Percentiles rank a stretch among this genome's conserved stretches.
These are phyloP conservation scores for Oncorhynchus tshawytscha DNA, from an alignment of 2,113 vertebrate genomes.

Conservation along the genomic window DNA sequence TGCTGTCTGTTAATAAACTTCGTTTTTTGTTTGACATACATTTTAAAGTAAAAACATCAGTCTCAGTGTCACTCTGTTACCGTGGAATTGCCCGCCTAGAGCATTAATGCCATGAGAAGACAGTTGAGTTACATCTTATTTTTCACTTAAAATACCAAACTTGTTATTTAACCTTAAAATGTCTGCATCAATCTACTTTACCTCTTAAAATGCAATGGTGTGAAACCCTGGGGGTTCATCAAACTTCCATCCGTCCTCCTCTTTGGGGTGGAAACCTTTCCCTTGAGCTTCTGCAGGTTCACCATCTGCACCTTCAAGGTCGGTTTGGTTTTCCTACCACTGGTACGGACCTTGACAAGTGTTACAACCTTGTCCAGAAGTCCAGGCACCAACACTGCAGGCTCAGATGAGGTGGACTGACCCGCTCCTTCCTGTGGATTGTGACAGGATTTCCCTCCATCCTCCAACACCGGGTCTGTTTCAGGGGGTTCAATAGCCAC, in stretches of 20 bases:
- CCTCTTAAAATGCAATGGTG: slow-evolving; percentile 35
- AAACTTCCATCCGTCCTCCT: slow-evolving; percentile 5
- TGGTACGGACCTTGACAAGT: slow-evolving; percentile 48
- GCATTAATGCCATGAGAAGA: too few relatives aligned
- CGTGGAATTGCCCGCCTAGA: too few relatives aligned
- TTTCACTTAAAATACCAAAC: not conserved
- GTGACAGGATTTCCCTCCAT: not conserved
- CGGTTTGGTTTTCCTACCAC: slow-evolving; percentile 57
- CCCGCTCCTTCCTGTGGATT: not conserved
- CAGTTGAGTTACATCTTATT: not conserved
- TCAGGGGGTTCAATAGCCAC: not conserved
- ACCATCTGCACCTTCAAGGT: slow-evolving; percentile 66
- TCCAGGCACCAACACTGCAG: not conserved
- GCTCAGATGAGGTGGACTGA: not conserved
- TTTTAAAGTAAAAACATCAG: too few relatives aligned
- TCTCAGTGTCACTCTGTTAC: too few relatives aligned
- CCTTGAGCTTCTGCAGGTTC: slow-evolving; percentile 52
- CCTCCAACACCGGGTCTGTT: not conserved
- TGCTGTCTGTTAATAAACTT: too few relatives aligned
- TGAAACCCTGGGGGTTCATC: slow-evolving; percentile 1
- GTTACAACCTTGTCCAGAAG: not conserved
- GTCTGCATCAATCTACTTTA: slow-evolving; percentile 20
- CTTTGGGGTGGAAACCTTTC: not conserved
- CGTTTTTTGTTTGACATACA: too few relatives aligned
- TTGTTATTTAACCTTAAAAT: not conserved